Base-by-base conservation (phyloP, 2,888 invertebrate genomes). In the Artemia sp. region DNA sequence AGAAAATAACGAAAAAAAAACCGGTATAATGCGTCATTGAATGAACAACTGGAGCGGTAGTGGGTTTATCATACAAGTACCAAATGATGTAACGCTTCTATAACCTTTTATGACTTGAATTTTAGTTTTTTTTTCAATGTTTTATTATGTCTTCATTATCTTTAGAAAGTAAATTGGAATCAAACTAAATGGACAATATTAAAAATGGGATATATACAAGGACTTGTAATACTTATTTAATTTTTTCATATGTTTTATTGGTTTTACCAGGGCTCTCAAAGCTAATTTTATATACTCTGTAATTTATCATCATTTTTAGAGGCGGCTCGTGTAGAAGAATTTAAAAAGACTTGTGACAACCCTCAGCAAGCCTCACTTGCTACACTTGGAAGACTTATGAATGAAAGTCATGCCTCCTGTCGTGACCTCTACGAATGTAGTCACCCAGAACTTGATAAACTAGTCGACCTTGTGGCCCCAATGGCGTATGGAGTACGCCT, bases 401-500 rank as follows among this genome's bases (percentile, higher is more conserved):
- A 85, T 67, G 84, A 85, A 70, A 96, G 96, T 75, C 97, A 98
- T 77, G 80, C 82, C 53, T 96, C 95, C 76, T 83, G 96, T 69
- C 83, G 85, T 71, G 84, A 85, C 72, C 80, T 90, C 6, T 98
- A 94, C 78, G 91, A 97, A 78, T 97, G 97, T 79, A 95, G 95
- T 70, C 92, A 94, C 80, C 83, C 86, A 1, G 85, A 88, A 75
- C 82, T 97, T 73, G 94, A 98, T 78, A 80, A 82, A 70, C 82
- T 97, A 38, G 90, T 94, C 24, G 81, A 85, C 51, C 79, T 88
- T 76, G 89, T 89, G 10, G 81, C 83, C 72, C 84, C 85, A 68
- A 81, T 84, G 72, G 84, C 85, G 6, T 80, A 88, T n/a, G 89
- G 92, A 66, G 89, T 91, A n/a, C 85, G 97, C 69, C 81, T 98